Percentiles rank a stretch among this genome's conserved stretches.
Evolutionary conservation across 2,797 vertebrate genomes (phyloP).

Genomic region (Poeciliopsis infans): DNA sequence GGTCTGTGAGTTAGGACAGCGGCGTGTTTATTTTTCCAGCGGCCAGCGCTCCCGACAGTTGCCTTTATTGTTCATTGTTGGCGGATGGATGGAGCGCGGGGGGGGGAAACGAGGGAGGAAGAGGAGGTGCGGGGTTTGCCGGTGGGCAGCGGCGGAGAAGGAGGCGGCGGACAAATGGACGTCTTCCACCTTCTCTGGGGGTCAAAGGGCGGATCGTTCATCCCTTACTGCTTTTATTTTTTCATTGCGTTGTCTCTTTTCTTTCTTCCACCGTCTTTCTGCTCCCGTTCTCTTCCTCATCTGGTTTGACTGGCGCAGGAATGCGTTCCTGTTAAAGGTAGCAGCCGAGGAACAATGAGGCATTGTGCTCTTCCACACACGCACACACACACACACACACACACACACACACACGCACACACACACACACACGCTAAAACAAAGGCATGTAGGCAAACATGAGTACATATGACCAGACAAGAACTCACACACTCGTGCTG

Average conservation of each 20-base stretch:
- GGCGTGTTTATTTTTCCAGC: constrained; percentile 87
- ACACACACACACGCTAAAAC: constrained; percentile 24
- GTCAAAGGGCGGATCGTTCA: constrained; percentile 82
- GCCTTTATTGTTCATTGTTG: constrained; percentile 94
- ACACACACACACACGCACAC: constrained; percentile 17
- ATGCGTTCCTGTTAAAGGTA: constrained; percentile 86
- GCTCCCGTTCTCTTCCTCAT: constrained; percentile 64
- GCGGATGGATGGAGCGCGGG: constrained; percentile 72
- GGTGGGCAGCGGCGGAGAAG: constrained; percentile 25
- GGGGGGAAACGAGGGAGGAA: constrained; percentile 40
- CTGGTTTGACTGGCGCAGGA: constrained; percentile 84
- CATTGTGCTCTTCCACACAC: constrained; percentile 72
- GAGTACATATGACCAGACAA: constrained; percentile 75
- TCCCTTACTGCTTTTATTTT: constrained; percentile 25
- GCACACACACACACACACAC: constrained; percentile 22
- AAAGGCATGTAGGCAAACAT: constrained; percentile 67
- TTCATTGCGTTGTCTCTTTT: constrained; percentile 1
- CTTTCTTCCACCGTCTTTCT: constrained; percentile 37
- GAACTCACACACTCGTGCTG: constrained; percentile 56
- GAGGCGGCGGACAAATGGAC: constrained; percentile 81
- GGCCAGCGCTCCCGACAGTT: constrained; percentile 87
- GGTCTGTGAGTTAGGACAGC: constrained; percentile 87
- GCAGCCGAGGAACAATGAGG: constrained; percentile 84
- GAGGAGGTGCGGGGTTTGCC: constrained; percentile 24
- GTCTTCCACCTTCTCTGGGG: constrained; percentile 85